These are phyloP conservation scores for Cherax quadricarinatus DNA, from an alignment of 1,140 invertebrate genomes.

Conservation along the genomic window DNA sequence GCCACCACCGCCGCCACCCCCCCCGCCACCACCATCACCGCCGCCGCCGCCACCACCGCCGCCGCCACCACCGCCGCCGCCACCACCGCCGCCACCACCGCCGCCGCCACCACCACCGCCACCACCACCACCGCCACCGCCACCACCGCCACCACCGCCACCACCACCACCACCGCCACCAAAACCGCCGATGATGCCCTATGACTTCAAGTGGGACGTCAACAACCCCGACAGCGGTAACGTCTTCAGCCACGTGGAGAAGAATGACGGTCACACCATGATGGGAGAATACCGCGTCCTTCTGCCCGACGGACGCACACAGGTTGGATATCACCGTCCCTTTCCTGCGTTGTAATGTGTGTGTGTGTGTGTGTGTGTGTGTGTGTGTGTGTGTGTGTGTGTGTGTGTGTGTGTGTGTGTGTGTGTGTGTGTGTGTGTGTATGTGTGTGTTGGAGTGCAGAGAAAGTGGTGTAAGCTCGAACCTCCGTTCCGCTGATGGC, in stretches of 20 bases:
- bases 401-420: no score
- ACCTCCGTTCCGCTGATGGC: no score
- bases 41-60: background rate
- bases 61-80: no score
- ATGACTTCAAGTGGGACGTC: slow-evolving; percentile 90
- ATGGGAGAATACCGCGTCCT: slow-evolving; percentile 83
- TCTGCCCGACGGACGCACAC: slow-evolving; percentile 75
- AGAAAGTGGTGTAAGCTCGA: no score
- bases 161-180: no score
- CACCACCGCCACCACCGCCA: background rate
- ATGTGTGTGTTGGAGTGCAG: no score
- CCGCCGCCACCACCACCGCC: background rate
- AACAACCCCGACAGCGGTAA: slow-evolving; percentile 87
- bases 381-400: no score
- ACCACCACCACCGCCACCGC: background rate
- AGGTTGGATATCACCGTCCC: background rate
- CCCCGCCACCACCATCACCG: background rate
- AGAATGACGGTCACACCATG: slow-evolving; percentile 85
- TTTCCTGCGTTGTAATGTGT: no score
- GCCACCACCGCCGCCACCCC: background rate
- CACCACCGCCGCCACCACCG: no score
- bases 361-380: no score
- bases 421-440: no score
- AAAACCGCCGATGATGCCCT: no score
- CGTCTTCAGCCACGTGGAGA: slow-evolving; percentile 90